phyloP scores from a whole-genome alignment of 2,888 invertebrate genomes.

The Allolobophora icterica region DNA sequence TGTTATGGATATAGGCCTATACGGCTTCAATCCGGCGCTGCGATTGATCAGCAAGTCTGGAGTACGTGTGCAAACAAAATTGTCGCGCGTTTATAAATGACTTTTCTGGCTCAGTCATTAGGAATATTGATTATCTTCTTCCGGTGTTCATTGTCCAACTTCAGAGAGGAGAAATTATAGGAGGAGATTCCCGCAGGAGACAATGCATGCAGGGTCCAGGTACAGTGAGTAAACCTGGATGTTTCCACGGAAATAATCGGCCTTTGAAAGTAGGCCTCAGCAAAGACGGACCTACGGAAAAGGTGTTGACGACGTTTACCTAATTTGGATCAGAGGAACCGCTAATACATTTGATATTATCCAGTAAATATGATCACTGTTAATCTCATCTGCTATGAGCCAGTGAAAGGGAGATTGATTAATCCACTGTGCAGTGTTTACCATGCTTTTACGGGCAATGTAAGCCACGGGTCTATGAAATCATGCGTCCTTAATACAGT shows the following conservation, averaged over 20 bases:
- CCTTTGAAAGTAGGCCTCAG: neutral
- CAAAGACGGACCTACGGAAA: neutral
- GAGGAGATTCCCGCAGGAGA: neutral
- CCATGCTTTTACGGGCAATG: neutral
- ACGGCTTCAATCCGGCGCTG: neutral
- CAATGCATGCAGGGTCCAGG: neutral
- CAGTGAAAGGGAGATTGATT: neutral
- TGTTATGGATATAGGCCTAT: too few relatives aligned
- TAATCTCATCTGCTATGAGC: neutral
- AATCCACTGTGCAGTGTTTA: neutral
- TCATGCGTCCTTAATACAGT: too few relatives aligned
- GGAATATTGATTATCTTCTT: neutral
- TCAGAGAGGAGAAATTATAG: neutral
- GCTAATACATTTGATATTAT: neutral
- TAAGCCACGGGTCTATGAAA: neutral
- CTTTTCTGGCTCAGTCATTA: neutral
- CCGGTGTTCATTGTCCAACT: neutral
- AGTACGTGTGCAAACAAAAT: neutral
- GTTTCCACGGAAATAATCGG: neutral
- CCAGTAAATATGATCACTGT: neutral
- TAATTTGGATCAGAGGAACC: neutral
- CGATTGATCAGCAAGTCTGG: neutral
- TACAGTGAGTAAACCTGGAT: neutral
- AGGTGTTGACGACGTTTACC: neutral
- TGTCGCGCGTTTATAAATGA: neutral